phyloP scores from a whole-genome alignment of 2,888 invertebrate genomes.

The Clusia tigrina region DNA sequence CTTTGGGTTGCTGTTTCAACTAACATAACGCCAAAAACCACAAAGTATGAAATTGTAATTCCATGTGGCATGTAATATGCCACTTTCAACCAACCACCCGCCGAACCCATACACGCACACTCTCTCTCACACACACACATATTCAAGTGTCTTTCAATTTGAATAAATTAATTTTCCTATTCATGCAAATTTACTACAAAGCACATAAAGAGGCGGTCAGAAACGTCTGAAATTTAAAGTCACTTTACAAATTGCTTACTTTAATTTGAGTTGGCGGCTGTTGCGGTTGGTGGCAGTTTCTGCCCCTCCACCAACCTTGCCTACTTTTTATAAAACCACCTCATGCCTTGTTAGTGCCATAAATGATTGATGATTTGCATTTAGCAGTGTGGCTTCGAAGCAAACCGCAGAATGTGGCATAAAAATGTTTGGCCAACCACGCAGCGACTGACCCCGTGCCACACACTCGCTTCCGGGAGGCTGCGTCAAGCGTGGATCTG shows the following conservation, averaged over 20 bases:
- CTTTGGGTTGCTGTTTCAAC: no score
- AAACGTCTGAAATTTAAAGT: neutral
- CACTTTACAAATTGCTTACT: neutral
- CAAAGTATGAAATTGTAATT: neutral
- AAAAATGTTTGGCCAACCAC: no score
- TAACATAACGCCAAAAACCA: neutral
- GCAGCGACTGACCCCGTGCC: no score
- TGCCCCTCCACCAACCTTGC: neutral
- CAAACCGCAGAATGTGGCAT: no score
- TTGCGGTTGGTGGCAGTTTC: neutral
- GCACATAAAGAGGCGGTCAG: neutral
- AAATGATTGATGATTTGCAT: constrained; percentile 10
- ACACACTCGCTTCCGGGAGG: no score
- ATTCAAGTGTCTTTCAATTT: constrained; percentile 8
- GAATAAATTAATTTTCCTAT: neutral
- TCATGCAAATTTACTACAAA: constrained; percentile 2
- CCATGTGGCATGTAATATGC: neutral
- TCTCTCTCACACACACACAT: constrained; percentile 7
- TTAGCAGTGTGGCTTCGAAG: no score
- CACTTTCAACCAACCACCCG: neutral
- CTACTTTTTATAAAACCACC: neutral
- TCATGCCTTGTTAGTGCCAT: neutral
- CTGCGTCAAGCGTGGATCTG: no score
- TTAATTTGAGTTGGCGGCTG: neutral
- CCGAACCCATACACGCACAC: neutral